These are phyloP conservation scores for Colaptes auratus DNA, from an alignment of 2,113 vertebrate genomes.

Conservation along the genomic window DNA sequence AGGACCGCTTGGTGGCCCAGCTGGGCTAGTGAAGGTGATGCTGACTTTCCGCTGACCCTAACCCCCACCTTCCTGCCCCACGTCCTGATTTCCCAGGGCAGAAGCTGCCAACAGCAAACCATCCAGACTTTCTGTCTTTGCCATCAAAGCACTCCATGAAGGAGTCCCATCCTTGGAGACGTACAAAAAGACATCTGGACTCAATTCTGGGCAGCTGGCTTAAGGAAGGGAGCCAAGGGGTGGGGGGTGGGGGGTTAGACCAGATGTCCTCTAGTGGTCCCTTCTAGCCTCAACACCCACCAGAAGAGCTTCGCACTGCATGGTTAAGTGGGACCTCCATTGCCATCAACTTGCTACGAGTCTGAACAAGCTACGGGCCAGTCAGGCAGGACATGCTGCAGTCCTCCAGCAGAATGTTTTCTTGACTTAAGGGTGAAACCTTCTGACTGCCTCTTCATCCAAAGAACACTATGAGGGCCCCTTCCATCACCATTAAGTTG, in stretches of 20 bases:
- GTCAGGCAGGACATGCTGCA: not conserved
- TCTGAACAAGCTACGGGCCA: not conserved
- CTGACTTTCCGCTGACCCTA: not conserved
- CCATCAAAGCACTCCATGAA: not conserved
- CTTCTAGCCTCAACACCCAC: not conserved
- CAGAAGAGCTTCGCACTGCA: not conserved
- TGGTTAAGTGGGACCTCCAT: not conserved
- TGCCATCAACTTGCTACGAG: not conserved
- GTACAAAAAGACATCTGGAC: not conserved
- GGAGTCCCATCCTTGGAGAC: not conserved
- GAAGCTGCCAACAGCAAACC: not conserved
- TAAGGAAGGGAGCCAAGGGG: not conserved
- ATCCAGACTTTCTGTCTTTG: not conserved
- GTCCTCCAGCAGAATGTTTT: not conserved
- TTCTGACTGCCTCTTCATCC: not conserved
- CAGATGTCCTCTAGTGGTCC: not conserved
- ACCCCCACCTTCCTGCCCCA: not conserved
- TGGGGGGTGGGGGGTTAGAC: not conserved
- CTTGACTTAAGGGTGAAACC: not conserved
- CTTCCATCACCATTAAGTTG: conserved; percentile 50
- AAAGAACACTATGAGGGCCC: conserved; percentile 10
- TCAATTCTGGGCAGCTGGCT: rapidly evolving
- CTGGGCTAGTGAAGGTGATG: not conserved
- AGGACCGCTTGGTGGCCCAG: rapidly evolving
- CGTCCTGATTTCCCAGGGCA: not conserved